These are phyloP conservation scores for Zonitis immaculata DNA, from an alignment of 2,888 invertebrate species.

Conservation along the genomic window DNA sequence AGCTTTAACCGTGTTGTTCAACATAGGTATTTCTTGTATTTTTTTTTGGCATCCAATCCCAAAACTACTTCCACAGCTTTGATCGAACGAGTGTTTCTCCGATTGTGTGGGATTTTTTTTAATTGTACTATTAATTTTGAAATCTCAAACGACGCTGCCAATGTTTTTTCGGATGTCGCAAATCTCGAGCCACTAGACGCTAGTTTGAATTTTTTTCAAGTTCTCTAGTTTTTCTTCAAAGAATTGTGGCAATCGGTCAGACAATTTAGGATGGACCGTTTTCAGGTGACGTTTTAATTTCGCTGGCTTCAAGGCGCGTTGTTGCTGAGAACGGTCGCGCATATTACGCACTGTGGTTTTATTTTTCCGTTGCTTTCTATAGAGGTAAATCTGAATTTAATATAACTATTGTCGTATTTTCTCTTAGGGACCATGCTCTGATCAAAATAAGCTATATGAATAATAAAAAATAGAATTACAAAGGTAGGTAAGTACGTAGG, in stretches of 20 bases:
- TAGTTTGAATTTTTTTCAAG: conserved; percentile 19
- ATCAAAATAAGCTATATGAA: too few species aligned
- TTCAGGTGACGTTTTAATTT: too few species aligned
- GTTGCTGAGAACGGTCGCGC: too few species aligned
- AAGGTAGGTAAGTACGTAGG: too few species aligned
- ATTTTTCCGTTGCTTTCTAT: conserved; percentile 20
- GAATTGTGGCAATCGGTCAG: too few species aligned
- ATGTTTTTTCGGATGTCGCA: conserved; percentile 15
- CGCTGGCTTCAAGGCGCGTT: too few species aligned
- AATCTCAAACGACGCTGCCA: conserved; percentile 21
- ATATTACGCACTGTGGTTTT: conserved; percentile 24
- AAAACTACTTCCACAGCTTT: conserved; percentile 16
- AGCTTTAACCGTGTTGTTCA: conserved; percentile 13
- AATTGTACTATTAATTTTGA: conserved; percentile 20
- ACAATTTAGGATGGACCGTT: too few species aligned
- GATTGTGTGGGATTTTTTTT: conserved; percentile 19
- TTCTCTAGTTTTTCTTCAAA: too few species aligned
- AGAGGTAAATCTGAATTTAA: conserved; percentile 26
- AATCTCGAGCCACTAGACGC: conserved; percentile 11
- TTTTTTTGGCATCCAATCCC: conserved; percentile 9
- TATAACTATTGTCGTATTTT: conserved; percentile 19
- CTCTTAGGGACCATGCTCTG: conserved; percentile 15
- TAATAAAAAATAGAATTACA: too few species aligned
- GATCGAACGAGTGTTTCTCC: conserved; percentile 14
- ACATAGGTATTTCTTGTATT: conserved; percentile 13